Evolutionary conservation across 2,113 vertebrate species (phyloP), one percentile per base, ranked within the genome.

Genomic region (Dicerorhinus sumatrensis): DNA sequence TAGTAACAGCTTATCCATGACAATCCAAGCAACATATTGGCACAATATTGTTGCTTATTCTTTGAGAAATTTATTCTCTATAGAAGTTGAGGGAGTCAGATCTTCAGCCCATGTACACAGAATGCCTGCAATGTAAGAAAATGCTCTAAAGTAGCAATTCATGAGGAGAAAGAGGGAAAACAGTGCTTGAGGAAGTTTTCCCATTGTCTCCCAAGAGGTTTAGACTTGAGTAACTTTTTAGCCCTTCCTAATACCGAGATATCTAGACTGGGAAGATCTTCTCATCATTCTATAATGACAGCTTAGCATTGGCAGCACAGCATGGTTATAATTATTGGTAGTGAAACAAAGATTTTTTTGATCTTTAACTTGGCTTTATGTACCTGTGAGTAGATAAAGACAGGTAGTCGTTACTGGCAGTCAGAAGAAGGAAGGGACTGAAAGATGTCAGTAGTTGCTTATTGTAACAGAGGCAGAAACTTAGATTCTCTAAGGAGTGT

Each of bases 141-240:
- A 70, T 48, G 2, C 5, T 92, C 9, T 77, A 42, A 14, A 56
- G 4, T 69, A 60, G 9, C 0, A 58, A 70, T 16, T 10, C 2
- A 54, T 7, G 5, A 76, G 29, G 1, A 54, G 20, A 81, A 31
- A 12, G 13, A 70, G 4, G 25, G 2, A 70, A 72, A 31, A 2
- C 6, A 77, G 0, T 33, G 6, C 27, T 25, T 31, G 3, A 54
- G 4, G 10, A 82, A 48, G 29, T 0, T 5, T 60, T 67, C 29
- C 33, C 17, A 33, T 8, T 62, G 17, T 5, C 11, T 58, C 13
- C 21, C 23, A 60, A 14, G 0, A 87, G 6, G 18, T 72, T 91
- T 94, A 67, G 14, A 85, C 10, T 62, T 80, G 42, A 70, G 31
- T 60, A 82, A 46, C 0, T 1, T 67, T 81, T 84, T 46, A 42